Evolutionary conservation across 2,888 invertebrate species (phyloP).

Genomic region (Dexiosoma caninum): DNA sequence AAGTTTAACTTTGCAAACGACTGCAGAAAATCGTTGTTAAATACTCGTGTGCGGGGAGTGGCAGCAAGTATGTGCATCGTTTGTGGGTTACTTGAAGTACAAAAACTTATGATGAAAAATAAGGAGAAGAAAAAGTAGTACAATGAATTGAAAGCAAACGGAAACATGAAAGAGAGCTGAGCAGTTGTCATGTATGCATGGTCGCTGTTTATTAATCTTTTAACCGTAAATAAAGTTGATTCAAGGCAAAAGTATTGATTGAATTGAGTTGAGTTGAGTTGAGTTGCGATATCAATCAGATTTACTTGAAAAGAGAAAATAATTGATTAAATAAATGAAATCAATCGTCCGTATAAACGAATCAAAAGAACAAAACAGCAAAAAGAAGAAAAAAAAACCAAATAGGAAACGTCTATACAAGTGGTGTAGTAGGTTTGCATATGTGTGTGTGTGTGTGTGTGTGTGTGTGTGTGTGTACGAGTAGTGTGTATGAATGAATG

Average conservation of each 20-base stretch:
- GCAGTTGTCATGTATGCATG: background rate
- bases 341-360: constrained; percentile 59
- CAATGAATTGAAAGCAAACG: constrained; percentile 19
- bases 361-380: no score
- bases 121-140: background rate
- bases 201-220: constrained; percentile 11
- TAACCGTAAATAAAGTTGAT: constrained; percentile 34
- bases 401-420: background rate
- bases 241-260: constrained; percentile 25
- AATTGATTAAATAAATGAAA: constrained; percentile 61
- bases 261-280: constrained; percentile 40
- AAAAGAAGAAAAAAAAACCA: background rate
- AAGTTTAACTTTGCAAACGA: constrained; percentile 26
- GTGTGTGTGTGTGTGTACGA: no score
- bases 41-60: background rate
- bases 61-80: background rate
- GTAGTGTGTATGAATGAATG: constrained; percentile 26
- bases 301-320: constrained; percentile 53
- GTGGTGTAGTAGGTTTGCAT: background rate
- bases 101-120: background rate
- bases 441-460: background rate
- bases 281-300: constrained; percentile 52
- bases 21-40: constrained; percentile 12
- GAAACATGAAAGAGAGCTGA: background rate
- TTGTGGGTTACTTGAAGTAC: background rate